Evolutionary conservation across 2,797 vertebrate species (phyloP), one percentile per base, ranked within the genome.

Genomic region (Denticeps clupeoides): DNA sequence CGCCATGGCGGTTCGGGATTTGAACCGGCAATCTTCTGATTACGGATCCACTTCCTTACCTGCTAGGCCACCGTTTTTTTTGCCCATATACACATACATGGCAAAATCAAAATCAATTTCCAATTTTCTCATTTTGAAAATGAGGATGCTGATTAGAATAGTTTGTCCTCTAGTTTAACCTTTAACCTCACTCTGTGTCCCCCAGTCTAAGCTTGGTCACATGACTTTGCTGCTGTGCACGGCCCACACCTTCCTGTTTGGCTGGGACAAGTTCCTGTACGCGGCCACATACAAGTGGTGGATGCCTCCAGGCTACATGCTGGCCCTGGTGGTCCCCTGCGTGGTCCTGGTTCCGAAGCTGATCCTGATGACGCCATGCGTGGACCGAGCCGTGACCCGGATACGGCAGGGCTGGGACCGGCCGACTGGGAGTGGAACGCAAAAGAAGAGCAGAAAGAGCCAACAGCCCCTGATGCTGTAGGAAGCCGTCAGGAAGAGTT

Each of bases 321-420:
- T 94, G 13, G 74, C 80, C 2, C 84, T 94, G 37, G 70, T 89
- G 26, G 31, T 91, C 49, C 90, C 93, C 0, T 90, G 87, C 4
- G 55, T 76, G 3, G 85, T 91, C 35, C 58, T 95, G 58, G 68
- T 85, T 46, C 65, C 89, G 31, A 96, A 93, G 70, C 59, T 79
- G 12, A 58, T 93, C 47, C 77, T 96, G n/a, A 55, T 91, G 57
- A 60, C 86, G 12, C 89, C 91, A 0, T 96, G 89, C n/a, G 32
- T 95, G 41, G 86, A 93, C 68, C 79, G 61, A 23, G 73, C 60
- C 3, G 74, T 93, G 38, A 87, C 70, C 0, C 69, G 47, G 48
- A 93, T 97, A 54, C 82, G 85, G 4, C 89, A 90, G 56, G 93
- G 92, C 28, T 93, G 88, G 89, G 89, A 94, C 66, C 82, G 82